phyloP scores from a whole-genome alignment of 2,888 invertebrate genomes.

The Patella depressa region DNA sequence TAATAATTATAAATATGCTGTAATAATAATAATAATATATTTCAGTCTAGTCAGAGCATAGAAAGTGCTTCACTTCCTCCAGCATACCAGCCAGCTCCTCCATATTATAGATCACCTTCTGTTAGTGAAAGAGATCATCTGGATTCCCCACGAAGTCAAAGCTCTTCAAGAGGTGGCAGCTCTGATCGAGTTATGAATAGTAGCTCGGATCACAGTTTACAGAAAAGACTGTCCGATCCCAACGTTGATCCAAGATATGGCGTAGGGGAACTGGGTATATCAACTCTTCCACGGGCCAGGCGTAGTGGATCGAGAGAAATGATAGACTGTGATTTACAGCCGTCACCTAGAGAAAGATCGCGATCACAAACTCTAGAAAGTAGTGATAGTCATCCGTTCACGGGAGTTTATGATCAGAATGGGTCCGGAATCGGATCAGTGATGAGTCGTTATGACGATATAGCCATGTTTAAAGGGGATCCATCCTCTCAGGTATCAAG shows the following conservation, averaged over 20 bases:
- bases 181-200: not conserved
- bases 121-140: not conserved
- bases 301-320: not conserved
- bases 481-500: slow-evolving; percentile 67
- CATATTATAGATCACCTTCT: slow-evolving; percentile 1
- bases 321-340: not conserved
- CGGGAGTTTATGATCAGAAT: not conserved
- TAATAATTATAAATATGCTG: too few species aligned
- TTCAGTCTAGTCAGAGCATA: slow-evolving; percentile 5
- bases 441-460: slow-evolving; percentile 57
- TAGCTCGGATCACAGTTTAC: not conserved
- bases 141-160: not conserved
- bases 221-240: not conserved
- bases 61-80: slow-evolving; percentile 10
- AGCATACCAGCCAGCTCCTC: slow-evolving; percentile 22
- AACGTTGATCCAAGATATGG: not conserved
- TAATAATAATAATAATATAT: not conserved
- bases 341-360: too few species aligned
- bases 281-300: not conserved
- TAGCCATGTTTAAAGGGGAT: slow-evolving; percentile 62
- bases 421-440: slow-evolving; percentile 11
- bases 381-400: not conserved
- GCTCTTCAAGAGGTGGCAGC: not conserved
- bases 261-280: not conserved
- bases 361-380: not conserved